Evolutionary conservation across 2,888 invertebrate genomes (phyloP).

Genomic region (Creontiades dilutus): DNA sequence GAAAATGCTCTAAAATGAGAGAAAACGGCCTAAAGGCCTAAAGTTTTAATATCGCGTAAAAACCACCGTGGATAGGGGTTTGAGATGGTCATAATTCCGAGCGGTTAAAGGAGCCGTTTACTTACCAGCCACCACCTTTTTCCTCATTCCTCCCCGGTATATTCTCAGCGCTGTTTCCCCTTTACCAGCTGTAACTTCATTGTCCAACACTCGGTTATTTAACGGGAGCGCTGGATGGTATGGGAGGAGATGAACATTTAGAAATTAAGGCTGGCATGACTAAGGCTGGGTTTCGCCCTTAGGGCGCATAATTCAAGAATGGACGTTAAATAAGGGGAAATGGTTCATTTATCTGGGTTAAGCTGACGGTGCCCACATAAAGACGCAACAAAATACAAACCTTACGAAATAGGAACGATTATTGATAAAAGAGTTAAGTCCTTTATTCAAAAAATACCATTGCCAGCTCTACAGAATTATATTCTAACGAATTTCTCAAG

Average conservation of each 20-base stretch:
- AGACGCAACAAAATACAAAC: too few relatives aligned
- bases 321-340: background rate
- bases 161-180: too few relatives aligned
- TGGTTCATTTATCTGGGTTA: too few relatives aligned
- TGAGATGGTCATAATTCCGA: background rate
- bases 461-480: too few relatives aligned
- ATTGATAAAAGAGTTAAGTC: too few relatives aligned
- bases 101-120: background rate
- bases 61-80: background rate
- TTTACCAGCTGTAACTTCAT: background rate
- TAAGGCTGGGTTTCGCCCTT: background rate
- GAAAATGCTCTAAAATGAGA: background rate
- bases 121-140: background rate
- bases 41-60: slow-evolving; percentile 9
- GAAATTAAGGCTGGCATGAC: background rate
- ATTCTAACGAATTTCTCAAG: too few relatives aligned
- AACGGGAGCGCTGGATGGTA: background rate
- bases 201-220: background rate
- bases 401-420: too few relatives aligned
- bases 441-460: too few relatives aligned
- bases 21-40: background rate
- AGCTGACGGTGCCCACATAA: too few relatives aligned
- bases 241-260: background rate
- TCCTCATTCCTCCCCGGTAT: background rate
- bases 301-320: background rate